Evolutionary conservation across 2,888 invertebrate genomes (phyloP).

Genomic region (Teleogryllus oceanicus): DNA sequence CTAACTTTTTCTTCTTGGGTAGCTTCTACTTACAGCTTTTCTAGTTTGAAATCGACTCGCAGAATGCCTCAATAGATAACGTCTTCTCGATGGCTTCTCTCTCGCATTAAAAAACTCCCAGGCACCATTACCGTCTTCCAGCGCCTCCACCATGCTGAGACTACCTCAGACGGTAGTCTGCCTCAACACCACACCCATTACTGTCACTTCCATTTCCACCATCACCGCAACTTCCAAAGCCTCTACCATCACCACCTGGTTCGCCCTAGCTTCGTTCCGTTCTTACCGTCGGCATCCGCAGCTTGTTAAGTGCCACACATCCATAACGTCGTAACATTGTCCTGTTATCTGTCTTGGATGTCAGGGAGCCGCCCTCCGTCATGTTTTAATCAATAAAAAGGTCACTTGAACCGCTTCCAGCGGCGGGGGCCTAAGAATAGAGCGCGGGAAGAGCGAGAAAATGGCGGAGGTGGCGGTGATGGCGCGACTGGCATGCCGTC

Average conservation of each 20-base stretch:
- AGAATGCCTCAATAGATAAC: too few relatives aligned
- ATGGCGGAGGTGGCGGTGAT: not conserved
- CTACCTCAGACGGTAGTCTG: too few relatives aligned
- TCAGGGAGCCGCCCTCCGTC: not conserved
- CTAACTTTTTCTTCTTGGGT: too few relatives aligned
- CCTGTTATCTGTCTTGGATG: slow-evolving; percentile 18
- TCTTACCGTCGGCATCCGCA: not conserved
- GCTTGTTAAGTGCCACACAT: slow-evolving; percentile 18
- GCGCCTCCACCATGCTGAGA: too few relatives aligned
- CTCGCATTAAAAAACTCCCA: too few relatives aligned
- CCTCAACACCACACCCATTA: too few relatives aligned
- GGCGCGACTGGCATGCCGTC: too few relatives aligned
- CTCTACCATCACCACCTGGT: not conserved
- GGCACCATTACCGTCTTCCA: too few relatives aligned
- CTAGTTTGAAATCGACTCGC: too few relatives aligned
- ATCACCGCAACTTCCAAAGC: not conserved
- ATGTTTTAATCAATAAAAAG: slow-evolving; percentile 18
- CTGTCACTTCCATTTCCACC: not conserved
- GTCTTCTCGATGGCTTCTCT: too few relatives aligned
- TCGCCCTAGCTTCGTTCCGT: not conserved
- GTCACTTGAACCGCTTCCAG: not conserved
- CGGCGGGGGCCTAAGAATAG: not conserved
- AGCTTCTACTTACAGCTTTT: too few relatives aligned
- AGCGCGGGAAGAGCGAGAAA: not conserved
- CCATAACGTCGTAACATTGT: slow-evolving; percentile 1